phyloP scores from a whole-genome alignment of 2,888 invertebrate species.

The Carabus problematicus region DNA sequence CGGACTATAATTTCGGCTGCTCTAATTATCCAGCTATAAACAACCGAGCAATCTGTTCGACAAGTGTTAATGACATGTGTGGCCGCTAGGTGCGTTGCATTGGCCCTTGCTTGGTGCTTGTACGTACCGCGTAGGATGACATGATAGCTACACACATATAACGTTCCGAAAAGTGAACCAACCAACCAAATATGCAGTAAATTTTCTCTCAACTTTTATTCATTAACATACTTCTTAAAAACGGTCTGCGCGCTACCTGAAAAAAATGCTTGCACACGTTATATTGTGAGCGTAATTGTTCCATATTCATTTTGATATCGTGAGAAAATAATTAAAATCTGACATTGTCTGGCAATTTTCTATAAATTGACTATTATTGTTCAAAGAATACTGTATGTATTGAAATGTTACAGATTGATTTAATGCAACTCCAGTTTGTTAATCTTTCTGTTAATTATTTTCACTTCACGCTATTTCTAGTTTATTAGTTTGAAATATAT shows the following conservation, averaged over 20 bases:
- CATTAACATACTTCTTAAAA: slow-evolving; percentile 5
- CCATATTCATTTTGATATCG: no score
- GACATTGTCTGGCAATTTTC: no score
- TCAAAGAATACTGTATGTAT: no score
- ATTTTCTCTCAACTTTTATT: slow-evolving; percentile 14
- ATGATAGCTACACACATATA: slow-evolving; percentile 1
- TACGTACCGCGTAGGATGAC: no score
- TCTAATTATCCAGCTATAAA: slow-evolving; percentile 32
- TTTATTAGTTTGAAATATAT: no score
- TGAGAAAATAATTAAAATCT: no score
- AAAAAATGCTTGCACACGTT: not conserved
- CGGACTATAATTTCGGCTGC: slow-evolving; percentile 29
- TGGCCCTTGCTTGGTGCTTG: not conserved
- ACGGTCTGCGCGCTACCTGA: not conserved
- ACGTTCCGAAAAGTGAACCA: not conserved
- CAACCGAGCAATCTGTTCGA: slow-evolving; percentile 33
- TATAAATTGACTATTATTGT: no score
- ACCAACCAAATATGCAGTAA: slow-evolving; percentile 14
- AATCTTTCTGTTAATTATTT: no score
- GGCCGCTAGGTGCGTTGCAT: slow-evolving; percentile 18
- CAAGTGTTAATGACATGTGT: slow-evolving; percentile 35
- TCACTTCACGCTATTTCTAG: no score
- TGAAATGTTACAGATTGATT: no score
- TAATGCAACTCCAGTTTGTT: no score
- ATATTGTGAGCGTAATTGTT: no score